Percentiles rank a stretch among this genome's conserved stretches.
Conservation (phyloP, 2,797 vertebrate genomes). For the Melanotaenia nigrans region DNA sequence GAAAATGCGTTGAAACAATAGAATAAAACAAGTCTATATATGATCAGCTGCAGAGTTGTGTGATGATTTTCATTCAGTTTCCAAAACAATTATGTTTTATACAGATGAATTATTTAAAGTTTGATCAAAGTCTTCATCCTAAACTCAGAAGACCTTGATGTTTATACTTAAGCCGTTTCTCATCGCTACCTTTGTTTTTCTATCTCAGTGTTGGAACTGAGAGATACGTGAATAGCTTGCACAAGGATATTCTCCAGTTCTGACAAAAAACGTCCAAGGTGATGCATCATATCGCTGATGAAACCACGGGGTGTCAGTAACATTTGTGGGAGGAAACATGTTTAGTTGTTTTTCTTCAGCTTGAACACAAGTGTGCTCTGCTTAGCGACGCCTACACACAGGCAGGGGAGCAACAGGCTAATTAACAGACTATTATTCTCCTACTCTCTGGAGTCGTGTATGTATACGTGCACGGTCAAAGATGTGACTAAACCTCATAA, state of each 20-base stretch:
- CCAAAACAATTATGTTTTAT: not conserved
- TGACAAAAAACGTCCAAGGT: constrained; percentile 1
- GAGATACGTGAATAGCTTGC: not conserved
- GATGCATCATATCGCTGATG: constrained; percentile 26
- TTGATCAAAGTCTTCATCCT: constrained; percentile 3
- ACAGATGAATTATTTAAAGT: not conserved
- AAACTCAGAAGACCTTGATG: not conserved
- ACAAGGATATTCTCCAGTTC: not conserved
- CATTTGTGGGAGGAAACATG: constrained; percentile 55
- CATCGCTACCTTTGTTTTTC: not conserved
- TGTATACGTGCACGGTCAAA: constrained; percentile 40
- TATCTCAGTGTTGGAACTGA: not conserved
- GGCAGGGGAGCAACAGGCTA: constrained; percentile 66
- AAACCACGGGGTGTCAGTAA: constrained; percentile 44
- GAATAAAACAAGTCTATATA: not conserved
- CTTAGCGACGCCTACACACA: constrained; percentile 50
- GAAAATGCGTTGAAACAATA: not conserved
- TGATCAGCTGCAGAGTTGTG: not conserved
- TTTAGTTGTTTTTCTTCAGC: constrained; percentile 64
- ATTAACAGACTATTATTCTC: constrained; percentile 70
- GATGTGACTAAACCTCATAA: constrained; percentile 62
- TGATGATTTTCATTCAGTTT: constrained; percentile 2
- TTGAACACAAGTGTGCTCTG: constrained; percentile 34
- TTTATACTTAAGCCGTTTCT: not conserved
- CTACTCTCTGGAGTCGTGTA: constrained; percentile 45